Evolutionary conservation across 2,113 vertebrate species (phyloP), one percentile per base, ranked within the genome.

Genomic region (Melanerpes aurifrons): DNA sequence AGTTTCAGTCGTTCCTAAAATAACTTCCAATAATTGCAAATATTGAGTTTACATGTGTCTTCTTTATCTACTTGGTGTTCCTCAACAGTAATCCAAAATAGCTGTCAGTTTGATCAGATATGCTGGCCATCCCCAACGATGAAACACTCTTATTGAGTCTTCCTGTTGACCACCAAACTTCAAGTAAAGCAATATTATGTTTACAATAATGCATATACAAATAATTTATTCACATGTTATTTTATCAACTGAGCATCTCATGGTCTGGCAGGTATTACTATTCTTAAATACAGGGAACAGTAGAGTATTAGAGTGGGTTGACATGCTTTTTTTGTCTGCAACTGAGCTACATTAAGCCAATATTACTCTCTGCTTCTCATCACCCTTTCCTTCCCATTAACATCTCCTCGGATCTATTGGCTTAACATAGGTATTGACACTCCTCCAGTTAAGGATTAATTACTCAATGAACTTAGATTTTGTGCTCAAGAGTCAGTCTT

Each of bases 61-160:
- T 11, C 15, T 80, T 28, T 84, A 4, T 35, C 61, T 59, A 9
- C 18, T 37, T 48, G 7, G 10, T 69, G 16, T 91, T 73, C 35
- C 40, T 86, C 32, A 31, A 22, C 3, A 48, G 9, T 31, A 79
- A 71, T 19, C 7, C 47, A 92, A 69, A 57, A 57, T 7, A 78
- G 1, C 9, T 89, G 3, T 32, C 37, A 22, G 3, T 48, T 74
- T 75, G 29, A 64, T 57, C 43, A 74, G 63, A 50, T 43, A 57
- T 45, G 15, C 10, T 50, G 53, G 10, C n/a, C 15, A 68, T 48
- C 14, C 8, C 74, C 63, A 80, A 5, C 24, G 10, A 69, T 17
- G 19, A 7, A 0, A 1, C 31, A 8, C 10, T 67, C 45, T 7
- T 37, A 4, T 11, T 1, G 3, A 1, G 3, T 54, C 10, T 40